These are phyloP conservation scores for crab-eating macaque (Macaca fascicularis) DNA, from an alignment of 2,113 vertebrate genomes.

Conservation along the genomic window T2T-MFA8v1.1 NC_088384.1:116148501-116149000, in stretches of 20 bases:
- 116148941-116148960: background rate
- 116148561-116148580: too few species aligned
- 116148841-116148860: background rate
- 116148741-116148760: too few species aligned
- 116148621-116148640: background rate
- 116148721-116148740: background rate
- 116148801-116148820: background rate
- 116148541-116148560: background rate
- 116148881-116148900: background rate
- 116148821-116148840: background rate
- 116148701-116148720: accelerated
- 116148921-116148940: background rate
- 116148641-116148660: background rate
- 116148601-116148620: too few species aligned
- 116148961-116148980: background rate
- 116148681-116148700: accelerated
- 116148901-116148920: background rate
- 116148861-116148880: background rate
- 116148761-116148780: background rate
- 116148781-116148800: accelerated
- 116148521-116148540: accelerated
- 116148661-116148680: background rate
- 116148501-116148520: background rate
- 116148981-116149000: background rate
- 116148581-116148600: background rate